Evolutionary conservation across 2,113 vertebrate genomes (phyloP).

Genomic region (Gorilla gorilla): DNA sequence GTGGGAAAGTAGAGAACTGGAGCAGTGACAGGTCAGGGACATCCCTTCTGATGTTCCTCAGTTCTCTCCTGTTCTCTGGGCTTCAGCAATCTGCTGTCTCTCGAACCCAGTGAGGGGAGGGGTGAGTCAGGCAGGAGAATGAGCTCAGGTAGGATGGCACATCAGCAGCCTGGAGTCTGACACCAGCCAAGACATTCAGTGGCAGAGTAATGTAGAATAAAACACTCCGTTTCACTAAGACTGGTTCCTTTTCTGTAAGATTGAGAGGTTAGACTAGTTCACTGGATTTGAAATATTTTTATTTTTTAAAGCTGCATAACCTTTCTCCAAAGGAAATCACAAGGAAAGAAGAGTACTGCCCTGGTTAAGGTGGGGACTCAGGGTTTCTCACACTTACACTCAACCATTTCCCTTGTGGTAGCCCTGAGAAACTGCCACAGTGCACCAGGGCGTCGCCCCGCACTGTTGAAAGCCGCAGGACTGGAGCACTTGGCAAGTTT

Average conservation of each 20-base stretch:
- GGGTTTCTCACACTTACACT: neutral
- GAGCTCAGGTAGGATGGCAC: neutral
- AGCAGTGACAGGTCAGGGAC: neutral
- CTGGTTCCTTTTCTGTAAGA: neutral
- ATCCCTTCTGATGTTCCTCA: neutral
- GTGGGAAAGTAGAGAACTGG: neutral
- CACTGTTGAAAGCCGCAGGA: neutral
- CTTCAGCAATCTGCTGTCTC: neutral
- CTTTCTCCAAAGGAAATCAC: slow-evolving; percentile 8
- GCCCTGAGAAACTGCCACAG: neutral
- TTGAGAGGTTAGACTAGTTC: neutral
- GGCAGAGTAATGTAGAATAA: neutral
- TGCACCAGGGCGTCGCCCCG: neutral
- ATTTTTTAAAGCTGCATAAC: neutral
- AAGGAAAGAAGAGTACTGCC: neutral
- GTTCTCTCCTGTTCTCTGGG: neutral
- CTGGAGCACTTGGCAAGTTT: neutral
- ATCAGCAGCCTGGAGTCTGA: neutral
- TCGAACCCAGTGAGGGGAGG: neutral
- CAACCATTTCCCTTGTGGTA: neutral
- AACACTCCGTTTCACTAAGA: neutral
- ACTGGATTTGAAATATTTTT: neutral
- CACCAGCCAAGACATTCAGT: neutral
- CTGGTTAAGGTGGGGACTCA: neutral
- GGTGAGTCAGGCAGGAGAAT: neutral